These are phyloP conservation scores for Brachionus asplanchnoidis DNA, from an alignment of 1,140 invertebrate species.

Conservation along the genomic window DNA sequence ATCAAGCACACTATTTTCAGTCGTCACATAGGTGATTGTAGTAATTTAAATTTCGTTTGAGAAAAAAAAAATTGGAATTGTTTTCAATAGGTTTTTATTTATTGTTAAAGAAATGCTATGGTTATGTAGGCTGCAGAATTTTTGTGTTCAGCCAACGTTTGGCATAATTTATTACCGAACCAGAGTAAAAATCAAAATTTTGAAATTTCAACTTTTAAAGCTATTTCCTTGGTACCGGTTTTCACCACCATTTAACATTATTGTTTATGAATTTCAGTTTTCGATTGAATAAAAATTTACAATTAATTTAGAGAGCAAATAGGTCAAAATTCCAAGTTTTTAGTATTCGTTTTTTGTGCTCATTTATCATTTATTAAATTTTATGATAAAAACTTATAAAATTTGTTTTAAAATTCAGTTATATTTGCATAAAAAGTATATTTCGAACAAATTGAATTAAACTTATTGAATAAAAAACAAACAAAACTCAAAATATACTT, in stretches of 20 bases:
- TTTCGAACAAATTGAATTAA: too few species aligned
- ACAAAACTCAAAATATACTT: not conserved
- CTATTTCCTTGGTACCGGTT: not conserved
- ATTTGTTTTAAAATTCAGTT: too few species aligned
- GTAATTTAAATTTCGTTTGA: not conserved
- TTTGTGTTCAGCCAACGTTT: not conserved
- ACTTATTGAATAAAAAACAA: not conserved
- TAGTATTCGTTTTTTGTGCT: not conserved
- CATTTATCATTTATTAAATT: not conserved
- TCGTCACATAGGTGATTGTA: not conserved
- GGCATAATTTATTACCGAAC: constrained; percentile 21
- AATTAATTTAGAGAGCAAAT: not conserved
- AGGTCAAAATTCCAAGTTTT: not conserved
- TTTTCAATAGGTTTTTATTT: not conserved
- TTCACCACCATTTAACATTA: not conserved
- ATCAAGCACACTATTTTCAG: not conserved
- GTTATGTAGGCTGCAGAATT: not conserved
- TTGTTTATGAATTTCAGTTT: not conserved
- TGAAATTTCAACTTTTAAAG: not conserved
- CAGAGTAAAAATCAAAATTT: not conserved
- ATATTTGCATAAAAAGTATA: too few species aligned
- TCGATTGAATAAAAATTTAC: not conserved
- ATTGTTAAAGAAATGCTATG: not conserved
- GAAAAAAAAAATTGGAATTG: not conserved
- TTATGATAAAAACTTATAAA: not conserved